phyloP scores from a whole-genome alignment of 1,140 invertebrate species.

The Nautilus pompilius region DNA sequence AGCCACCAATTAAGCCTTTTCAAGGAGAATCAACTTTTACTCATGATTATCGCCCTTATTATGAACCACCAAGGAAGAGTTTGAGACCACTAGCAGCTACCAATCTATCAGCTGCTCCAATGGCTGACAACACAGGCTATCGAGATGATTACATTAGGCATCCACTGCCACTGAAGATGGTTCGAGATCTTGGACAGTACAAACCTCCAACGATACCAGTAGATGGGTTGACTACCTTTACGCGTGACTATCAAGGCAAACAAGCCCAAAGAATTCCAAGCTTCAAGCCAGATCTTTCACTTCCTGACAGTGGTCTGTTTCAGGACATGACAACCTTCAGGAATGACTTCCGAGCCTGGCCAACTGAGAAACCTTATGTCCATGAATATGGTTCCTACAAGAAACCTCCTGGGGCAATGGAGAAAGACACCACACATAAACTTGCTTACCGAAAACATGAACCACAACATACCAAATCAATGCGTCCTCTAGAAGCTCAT shows the following conservation, averaged over 20 bases:
- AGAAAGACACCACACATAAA: conserved; percentile 50
- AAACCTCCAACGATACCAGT: conserved; percentile 34
- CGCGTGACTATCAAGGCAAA: conserved; percentile 47
- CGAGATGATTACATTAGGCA: conserved; percentile 49
- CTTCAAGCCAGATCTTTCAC: conserved; percentile 43
- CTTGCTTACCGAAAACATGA: conserved; percentile 37
- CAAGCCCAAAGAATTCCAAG: conserved; percentile 28
- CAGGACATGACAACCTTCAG: conserved; percentile 50
- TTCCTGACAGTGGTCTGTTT: conserved; percentile 44
- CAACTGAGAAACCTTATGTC: conserved; percentile 37
- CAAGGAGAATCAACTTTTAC: conserved; percentile 49
- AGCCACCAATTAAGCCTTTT: conserved; percentile 41
- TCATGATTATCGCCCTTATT: conserved; percentile 44
- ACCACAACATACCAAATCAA: conserved; percentile 24
- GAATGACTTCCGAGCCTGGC: conserved; percentile 52
- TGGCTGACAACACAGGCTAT: conserved; percentile 51
- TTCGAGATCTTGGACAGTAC: conserved; percentile 37
- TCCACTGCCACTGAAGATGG: conserved; percentile 31
- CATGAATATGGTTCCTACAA: conserved; percentile 39
- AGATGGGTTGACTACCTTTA: conserved; percentile 51
- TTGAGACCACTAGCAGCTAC: conserved; percentile 44
- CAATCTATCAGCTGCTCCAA: conserved; percentile 45
- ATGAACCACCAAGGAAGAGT: conserved; percentile 30
- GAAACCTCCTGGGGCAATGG: conserved; percentile 54
- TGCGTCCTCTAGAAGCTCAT: conserved; percentile 28